These are phyloP conservation scores for Propithecus coquereli DNA, from an alignment of 2,113 vertebrate genomes.

Conservation along the genomic window DNA sequence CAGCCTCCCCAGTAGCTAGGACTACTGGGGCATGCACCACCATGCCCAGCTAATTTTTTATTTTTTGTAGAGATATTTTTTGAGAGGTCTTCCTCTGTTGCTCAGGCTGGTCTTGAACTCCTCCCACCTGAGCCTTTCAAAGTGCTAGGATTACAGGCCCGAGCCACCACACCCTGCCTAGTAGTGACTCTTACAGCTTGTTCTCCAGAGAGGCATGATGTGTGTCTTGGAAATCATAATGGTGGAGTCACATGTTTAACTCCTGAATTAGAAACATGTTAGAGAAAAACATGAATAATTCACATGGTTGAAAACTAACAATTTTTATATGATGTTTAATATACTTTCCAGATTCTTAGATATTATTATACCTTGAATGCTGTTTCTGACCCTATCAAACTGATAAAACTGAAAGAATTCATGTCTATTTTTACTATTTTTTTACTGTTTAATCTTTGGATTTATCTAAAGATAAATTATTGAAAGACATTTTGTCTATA, in stretches of 20 bases:
- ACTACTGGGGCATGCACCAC: no score
- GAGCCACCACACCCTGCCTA: not conserved
- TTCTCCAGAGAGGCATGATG: not conserved
- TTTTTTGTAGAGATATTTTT: no score
- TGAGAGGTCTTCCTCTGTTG: no score
- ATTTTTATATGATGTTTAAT: not conserved
- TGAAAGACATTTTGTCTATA: not conserved
- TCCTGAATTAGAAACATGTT: not conserved
- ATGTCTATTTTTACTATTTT: not conserved
- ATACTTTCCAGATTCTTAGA: not conserved
- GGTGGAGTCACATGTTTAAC: not conserved
- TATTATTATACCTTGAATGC: not conserved
- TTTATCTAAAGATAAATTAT: not conserved
- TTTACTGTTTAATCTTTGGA: not conserved
- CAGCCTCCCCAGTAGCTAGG: no score
- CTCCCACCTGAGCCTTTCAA: no score
- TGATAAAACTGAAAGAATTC: not conserved
- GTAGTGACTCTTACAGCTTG: not conserved
- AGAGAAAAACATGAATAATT: not conserved
- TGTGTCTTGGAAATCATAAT: not conserved
- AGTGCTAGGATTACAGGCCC: no score
- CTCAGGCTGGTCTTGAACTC: no score
- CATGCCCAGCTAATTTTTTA: no score
- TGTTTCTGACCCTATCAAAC: not conserved
- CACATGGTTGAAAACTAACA: not conserved